Percentiles rank a stretch among this genome's conserved stretches.
Conservation (phyloP, 1,140 invertebrate species). For the Lepidurus arcticus region DNA sequence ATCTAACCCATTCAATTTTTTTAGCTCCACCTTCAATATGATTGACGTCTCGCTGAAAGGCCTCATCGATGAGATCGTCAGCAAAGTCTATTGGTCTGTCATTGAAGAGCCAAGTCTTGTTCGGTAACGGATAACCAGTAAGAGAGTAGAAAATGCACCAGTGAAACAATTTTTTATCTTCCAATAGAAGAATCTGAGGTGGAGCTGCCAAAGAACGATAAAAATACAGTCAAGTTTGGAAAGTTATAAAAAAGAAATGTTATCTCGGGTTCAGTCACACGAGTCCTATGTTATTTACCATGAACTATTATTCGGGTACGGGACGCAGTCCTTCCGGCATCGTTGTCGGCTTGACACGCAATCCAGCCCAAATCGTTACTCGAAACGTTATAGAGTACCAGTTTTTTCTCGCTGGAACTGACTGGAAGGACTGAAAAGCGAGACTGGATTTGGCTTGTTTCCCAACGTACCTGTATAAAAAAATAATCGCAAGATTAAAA, state of each 20-base stretch:
- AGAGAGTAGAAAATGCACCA: conserved; percentile 32
- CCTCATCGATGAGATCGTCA: neutral
- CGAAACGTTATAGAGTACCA: neutral
- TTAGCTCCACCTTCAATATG: no score
- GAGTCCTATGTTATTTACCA: conserved; percentile 21
- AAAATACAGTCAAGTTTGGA: neutral
- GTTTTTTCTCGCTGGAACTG: no score
- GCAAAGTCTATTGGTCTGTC: neutral
- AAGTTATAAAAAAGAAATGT: neutral
- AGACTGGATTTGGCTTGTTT: no score
- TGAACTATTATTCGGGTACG: neutral
- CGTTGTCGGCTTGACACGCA: conserved; percentile 28
- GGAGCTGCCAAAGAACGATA: neutral
- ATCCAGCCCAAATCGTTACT: conserved; percentile 24
- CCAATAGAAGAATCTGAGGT: conserved; percentile 23
- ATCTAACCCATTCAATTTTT: no score
- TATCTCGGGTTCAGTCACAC: neutral
- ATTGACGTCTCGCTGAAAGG: no score
- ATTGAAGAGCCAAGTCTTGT: conserved; percentile 31
- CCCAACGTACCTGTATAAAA: no score
- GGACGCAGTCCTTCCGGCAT: neutral
- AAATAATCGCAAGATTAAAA: no score
- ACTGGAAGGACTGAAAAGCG: no score
- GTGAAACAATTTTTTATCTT: conserved; percentile 14
- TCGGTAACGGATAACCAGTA: conserved; percentile 26